Evolutionary conservation across 64 coral and sea anemone species (phyloP).

Genomic region (Stichodactyla mertensii): DNA sequence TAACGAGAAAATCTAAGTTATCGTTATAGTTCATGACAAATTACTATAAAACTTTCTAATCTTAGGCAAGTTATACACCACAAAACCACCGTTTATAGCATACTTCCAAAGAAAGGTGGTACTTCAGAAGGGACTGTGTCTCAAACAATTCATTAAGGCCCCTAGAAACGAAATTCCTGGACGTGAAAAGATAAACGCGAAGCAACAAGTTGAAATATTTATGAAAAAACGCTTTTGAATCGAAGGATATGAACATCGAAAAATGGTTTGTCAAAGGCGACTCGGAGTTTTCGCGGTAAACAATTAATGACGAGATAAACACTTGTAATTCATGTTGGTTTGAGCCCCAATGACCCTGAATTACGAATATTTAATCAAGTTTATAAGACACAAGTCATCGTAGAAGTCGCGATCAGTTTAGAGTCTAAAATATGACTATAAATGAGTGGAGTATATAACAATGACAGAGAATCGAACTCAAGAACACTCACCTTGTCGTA

Average conservation of each 20-base stretch:
- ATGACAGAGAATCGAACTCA: not conserved
- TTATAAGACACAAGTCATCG: not conserved
- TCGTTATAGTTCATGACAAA: not conserved
- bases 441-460: not conserved
- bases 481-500: not conserved
- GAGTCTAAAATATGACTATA: not conserved
- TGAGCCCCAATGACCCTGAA: not conserved
- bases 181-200: not conserved
- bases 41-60: no score
- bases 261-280: not conserved
- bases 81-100: not conserved
- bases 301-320: not conserved
- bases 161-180: not conserved
- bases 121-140: not conserved
- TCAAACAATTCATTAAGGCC: not conserved
- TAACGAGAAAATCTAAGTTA: not conserved
- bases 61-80: not conserved
- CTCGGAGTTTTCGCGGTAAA: slow-evolving; percentile 6
- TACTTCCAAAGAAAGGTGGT: not conserved
- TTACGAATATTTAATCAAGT: not conserved
- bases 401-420: not conserved
- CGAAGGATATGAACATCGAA: no score
- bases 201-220: slow-evolving; percentile 1
- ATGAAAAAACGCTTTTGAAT: not conserved
- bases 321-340: not conserved